Conservation (phyloP, 2,797 vertebrate species). For the Loris lydekkerianus region DNA sequence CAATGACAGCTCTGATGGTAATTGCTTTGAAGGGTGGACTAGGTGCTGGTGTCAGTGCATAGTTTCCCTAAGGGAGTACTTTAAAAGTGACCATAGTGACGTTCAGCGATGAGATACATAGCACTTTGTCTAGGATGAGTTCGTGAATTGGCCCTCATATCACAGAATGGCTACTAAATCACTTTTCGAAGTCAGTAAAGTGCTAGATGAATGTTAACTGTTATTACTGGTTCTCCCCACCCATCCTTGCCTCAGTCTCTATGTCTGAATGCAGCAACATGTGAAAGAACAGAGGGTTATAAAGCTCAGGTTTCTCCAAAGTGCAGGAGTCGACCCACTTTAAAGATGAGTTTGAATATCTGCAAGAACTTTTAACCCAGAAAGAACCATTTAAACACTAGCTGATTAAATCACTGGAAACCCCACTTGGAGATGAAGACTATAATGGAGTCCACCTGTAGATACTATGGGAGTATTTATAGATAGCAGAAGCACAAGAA, state of each 20-base stretch:
- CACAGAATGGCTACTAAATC: conserved; percentile 27
- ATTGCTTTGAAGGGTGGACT: too few species aligned
- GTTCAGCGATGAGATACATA: too few species aligned
- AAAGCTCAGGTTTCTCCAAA: neutral
- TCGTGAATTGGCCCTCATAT: neutral
- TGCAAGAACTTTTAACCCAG: conserved; percentile 30
- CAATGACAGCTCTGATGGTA: too few species aligned
- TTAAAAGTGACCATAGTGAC: too few species aligned
- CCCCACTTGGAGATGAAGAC: neutral
- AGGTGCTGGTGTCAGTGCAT: too few species aligned
- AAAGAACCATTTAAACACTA: conserved; percentile 52
- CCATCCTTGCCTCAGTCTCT: neutral
- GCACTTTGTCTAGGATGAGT: too few species aligned
- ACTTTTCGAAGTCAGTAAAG: conserved; percentile 11
- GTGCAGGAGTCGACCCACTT: neutral
- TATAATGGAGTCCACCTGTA: neutral
- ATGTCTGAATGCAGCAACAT: neutral
- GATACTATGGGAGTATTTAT: neutral
- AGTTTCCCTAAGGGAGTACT: too few species aligned
- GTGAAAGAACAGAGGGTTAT: neutral
- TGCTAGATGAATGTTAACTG: neutral
- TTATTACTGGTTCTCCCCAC: neutral
- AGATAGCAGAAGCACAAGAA: conserved; percentile 14
- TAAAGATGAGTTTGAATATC: conserved; percentile 11
- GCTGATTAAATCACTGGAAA: neutral